Evolutionary conservation across 2,797 vertebrate species (phyloP).

Genomic region (Microhierax caerulescens): DNA sequence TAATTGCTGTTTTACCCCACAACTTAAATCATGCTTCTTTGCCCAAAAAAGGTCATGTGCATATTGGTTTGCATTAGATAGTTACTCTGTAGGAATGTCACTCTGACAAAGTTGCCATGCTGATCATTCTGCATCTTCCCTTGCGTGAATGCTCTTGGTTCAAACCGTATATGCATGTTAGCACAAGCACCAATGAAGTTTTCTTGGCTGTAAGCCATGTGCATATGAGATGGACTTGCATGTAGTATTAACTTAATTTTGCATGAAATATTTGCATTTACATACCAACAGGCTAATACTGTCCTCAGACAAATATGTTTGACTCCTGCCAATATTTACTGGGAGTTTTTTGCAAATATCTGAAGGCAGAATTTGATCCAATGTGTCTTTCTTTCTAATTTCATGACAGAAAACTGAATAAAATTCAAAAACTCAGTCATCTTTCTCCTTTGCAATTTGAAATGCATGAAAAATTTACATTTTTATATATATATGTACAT

Average conservation of each 20-base stretch:
- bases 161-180: slow-evolving; percentile 74
- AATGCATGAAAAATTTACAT: slow-evolving; percentile 14
- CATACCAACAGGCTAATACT: background rate
- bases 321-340: background rate
- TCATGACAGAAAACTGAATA: slow-evolving; percentile 60
- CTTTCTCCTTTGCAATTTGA: slow-evolving; percentile 31
- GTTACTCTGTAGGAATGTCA: slow-evolving; percentile 71
- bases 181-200: slow-evolving; percentile 47
- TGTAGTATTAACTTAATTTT: slow-evolving; percentile 77
- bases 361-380: slow-evolving; percentile 26
- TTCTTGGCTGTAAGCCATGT: slow-evolving; percentile 69
- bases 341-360: background rate
- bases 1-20: slow-evolving; percentile 57
- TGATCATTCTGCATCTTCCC: slow-evolving; percentile 72
- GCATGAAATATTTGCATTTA: slow-evolving; percentile 84
- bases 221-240: slow-evolving; percentile 72
- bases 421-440: background rate
- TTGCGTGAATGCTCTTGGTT: slow-evolving; percentile 69
- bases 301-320: slow-evolving; percentile 26
- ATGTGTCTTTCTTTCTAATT: slow-evolving; percentile 57
- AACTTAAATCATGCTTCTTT: slow-evolving; percentile 56
- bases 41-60: slow-evolving; percentile 68
- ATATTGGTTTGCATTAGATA: slow-evolving; percentile 75
- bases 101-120: slow-evolving; percentile 50
- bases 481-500: slow-evolving; percentile 5